Conservation (phyloP, 2,888 invertebrate genomes). For the Acanthosepion lycidas region DNA sequence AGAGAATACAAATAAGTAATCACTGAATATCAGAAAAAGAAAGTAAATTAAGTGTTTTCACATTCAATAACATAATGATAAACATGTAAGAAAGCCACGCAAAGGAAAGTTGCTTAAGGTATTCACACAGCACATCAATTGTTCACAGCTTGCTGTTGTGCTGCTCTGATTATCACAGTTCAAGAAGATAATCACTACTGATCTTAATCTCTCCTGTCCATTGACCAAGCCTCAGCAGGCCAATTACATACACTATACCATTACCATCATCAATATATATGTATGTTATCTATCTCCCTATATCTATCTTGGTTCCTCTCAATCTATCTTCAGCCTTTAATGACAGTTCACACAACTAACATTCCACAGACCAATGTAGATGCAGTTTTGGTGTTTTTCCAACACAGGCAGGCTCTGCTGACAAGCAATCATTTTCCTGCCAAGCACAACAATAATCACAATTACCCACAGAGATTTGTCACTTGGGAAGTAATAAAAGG, state of each 20-base stretch:
- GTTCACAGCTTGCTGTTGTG: neutral
- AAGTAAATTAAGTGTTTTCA: neutral
- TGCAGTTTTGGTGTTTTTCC: slow-evolving; percentile 16
- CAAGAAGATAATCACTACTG: neutral
- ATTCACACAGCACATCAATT: neutral
- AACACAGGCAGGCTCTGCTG: neutral
- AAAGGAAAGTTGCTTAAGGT: neutral
- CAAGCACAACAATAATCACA: slow-evolving; percentile 33
- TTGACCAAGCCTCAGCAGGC: neutral
- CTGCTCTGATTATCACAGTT: slow-evolving; percentile 8
- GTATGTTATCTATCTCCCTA: neutral
- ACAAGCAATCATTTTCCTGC: slow-evolving; percentile 14
- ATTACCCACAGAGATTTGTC: slow-evolving; percentile 33
- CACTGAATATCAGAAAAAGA: neutral
- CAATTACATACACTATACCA: neutral
- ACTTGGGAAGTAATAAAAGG: slow-evolving; percentile 33
- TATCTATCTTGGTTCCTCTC: slow-evolving; percentile 11
- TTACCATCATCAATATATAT: neutral
- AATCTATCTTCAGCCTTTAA: neutral
- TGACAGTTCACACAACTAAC: neutral
- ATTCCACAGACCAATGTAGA: neutral
- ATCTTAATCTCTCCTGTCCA: neutral
- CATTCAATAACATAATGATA: slow-evolving; percentile 6
- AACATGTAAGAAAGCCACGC: neutral
- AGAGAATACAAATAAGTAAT: neutral